These are phyloP conservation scores for Clytia hemisphaerica DNA, from an alignment of 30 jellyfish, hydroid and myxozoan genomes.

Conservation along the genomic window DNA sequence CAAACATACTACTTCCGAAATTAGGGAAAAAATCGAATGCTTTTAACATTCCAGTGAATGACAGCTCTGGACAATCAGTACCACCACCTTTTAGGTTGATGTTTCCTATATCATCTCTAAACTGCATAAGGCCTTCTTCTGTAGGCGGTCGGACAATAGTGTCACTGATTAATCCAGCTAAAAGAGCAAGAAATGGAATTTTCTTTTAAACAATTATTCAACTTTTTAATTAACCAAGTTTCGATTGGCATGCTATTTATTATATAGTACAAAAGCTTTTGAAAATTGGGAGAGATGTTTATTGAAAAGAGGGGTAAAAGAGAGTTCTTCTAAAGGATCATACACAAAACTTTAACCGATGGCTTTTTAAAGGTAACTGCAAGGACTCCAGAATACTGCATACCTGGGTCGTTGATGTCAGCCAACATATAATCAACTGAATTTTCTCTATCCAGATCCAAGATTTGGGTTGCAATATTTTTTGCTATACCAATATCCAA, in stretches of 20 bases:
- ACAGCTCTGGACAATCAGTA: conserved; percentile 77
- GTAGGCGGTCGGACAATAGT: no score
- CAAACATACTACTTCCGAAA: conserved; percentile 80
- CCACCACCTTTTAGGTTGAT: conserved; percentile 49
- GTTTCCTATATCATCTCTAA: conserved; percentile 36
- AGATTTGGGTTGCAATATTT: conserved; percentile 64
- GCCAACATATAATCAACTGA: conserved; percentile 74
- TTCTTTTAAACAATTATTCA: no score
- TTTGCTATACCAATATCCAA: conserved; percentile 78
- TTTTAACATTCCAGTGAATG: conserved; percentile 77
- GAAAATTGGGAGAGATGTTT: not conserved
- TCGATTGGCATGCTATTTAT: not conserved
- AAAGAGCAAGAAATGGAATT: not conserved
- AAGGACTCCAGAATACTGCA: no score
- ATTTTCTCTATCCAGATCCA: conserved; percentile 49
- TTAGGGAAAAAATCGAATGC: conserved; percentile 57
- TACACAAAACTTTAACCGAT: not conserved
- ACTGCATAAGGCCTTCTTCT: no score
- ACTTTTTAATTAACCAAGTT: not conserved
- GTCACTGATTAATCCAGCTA: no score
- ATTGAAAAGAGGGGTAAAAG: not conserved
- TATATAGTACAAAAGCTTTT: not conserved
- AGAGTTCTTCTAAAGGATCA: not conserved
- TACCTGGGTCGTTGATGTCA: conserved; percentile 82
- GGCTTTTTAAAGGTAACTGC: no score